Percentiles rank a stretch among this genome's conserved stretches.
phyloP scores from a whole-genome alignment of 2,113 vertebrate genomes.

The Abramis brama region DNA sequence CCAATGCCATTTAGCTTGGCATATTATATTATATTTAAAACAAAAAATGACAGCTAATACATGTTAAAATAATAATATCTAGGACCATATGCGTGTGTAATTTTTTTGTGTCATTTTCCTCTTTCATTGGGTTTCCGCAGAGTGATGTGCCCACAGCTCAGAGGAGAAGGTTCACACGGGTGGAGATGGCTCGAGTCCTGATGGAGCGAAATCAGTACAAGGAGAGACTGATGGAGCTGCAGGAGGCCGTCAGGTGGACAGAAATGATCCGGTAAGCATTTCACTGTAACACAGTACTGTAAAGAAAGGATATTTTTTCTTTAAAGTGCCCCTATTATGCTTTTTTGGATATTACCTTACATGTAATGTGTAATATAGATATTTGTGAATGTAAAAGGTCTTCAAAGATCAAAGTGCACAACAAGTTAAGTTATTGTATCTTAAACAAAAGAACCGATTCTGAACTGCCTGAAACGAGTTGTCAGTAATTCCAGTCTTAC shows the following conservation, averaged over 20 bases:
- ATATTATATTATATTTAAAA: neutral
- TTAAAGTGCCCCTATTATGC: too few species aligned
- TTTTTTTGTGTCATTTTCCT: neutral
- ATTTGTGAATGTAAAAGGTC: too few species aligned
- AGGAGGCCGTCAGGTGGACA: slow-evolving; percentile 97
- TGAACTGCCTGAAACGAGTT: too few species aligned
- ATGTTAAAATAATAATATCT: neutral
- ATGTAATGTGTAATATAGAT: too few species aligned
- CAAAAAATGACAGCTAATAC: neutral
- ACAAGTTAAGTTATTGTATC: too few species aligned
- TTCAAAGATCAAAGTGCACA: too few species aligned
- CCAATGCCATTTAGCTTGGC: neutral
- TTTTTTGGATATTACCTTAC: too few species aligned
- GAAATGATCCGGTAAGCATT: slow-evolving; percentile 93
- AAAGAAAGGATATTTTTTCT: neutral
- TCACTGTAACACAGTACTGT: neutral
- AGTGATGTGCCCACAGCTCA: slow-evolving; percentile 95
- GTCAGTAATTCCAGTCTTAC: too few species aligned
- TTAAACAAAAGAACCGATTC: too few species aligned
- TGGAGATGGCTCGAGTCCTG: slow-evolving; percentile 97
- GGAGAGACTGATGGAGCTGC: slow-evolving; percentile 96
- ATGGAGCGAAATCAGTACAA: slow-evolving; percentile 99
- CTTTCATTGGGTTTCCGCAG: slow-evolving; percentile 68
- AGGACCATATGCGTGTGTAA: neutral
- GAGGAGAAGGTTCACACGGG: slow-evolving; percentile 92